Conservation (phyloP, 2,113 vertebrate genomes). For the Pycnonotus jocosus region DNA sequence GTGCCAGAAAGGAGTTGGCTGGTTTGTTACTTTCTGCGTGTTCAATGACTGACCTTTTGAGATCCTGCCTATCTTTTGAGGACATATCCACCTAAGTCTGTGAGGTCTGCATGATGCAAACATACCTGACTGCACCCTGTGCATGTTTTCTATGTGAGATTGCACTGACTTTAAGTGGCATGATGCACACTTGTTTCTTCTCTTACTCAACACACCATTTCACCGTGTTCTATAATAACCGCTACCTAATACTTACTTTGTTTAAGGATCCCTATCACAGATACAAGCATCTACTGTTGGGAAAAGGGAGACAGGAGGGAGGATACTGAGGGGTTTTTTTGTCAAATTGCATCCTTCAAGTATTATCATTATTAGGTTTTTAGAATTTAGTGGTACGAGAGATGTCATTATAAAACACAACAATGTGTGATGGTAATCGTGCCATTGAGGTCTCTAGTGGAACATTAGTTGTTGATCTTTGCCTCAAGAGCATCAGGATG, state of each 20-base stretch:
- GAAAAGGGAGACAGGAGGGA: neutral
- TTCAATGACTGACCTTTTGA: neutral
- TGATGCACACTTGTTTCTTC: neutral
- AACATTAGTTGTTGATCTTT: conserved; percentile 62
- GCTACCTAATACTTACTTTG: neutral
- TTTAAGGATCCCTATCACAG: neutral
- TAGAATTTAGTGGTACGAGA: conserved; percentile 30
- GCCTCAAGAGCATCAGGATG: conserved; percentile 47
- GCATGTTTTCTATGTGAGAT: neutral
- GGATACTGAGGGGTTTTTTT: neutral
- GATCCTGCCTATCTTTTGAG: neutral
- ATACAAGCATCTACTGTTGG: neutral
- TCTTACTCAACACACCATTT: neutral
- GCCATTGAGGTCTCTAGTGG: conserved; percentile 51
- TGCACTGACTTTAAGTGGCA: neutral
- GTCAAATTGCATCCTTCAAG: neutral
- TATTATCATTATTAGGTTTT: conserved; percentile 22
- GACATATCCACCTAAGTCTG: neutral
- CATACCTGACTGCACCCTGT: neutral
- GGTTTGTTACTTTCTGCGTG: neutral
- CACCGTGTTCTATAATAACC: neutral
- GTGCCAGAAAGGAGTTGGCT: neutral
- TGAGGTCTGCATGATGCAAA: neutral
- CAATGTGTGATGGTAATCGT: conserved; percentile 19
- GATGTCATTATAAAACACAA: conserved; percentile 14